Percentiles rank a stretch among this genome's conserved stretches.
phyloP scores from a whole-genome alignment of 35 echinoderm and acorn worm genomes.

The Holothuria glaberrima region DNA sequence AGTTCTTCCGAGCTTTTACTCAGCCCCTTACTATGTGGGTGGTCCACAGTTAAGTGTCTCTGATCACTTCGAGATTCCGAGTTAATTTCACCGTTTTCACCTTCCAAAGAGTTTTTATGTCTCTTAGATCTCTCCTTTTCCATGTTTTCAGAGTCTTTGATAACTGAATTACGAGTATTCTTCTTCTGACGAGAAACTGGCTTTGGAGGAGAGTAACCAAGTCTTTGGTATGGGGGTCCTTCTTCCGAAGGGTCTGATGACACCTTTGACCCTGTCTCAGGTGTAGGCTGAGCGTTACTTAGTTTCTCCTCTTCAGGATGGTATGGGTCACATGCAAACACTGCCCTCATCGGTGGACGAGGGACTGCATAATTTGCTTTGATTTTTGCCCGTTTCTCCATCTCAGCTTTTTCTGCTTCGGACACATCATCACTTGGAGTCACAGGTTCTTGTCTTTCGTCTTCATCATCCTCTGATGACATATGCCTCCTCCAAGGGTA shows the following conservation, averaged over 20 bases:
- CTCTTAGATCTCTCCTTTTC: slow-evolving; percentile 47
- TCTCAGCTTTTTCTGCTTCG: background rate
- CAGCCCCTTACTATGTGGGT: background rate
- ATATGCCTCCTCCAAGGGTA: slow-evolving; percentile 61
- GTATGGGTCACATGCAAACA: slow-evolving; percentile 28
- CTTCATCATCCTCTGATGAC: slow-evolving; percentile 45
- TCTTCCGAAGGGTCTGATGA: background rate
- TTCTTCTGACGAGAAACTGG: slow-evolving; percentile 38
- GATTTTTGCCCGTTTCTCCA: slow-evolving; percentile 28
- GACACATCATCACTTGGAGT: background rate
- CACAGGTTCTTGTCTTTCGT: background rate
- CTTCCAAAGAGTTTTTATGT: slow-evolving; percentile 28
- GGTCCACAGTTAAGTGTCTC: slow-evolving; percentile 1
- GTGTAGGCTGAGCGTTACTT: background rate
- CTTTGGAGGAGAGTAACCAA: slow-evolving; percentile 34
- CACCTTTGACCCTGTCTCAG: too few species aligned
- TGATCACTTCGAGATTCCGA: background rate
- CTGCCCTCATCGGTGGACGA: slow-evolving; percentile 48
- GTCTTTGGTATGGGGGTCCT: slow-evolving; percentile 38
- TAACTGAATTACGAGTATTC: slow-evolving; percentile 34
- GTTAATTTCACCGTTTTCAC: background rate
- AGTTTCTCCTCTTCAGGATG: too few species aligned
- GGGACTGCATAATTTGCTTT: slow-evolving; percentile 68
- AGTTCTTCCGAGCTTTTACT: slow-evolving; percentile 45
- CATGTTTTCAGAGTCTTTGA: slow-evolving; percentile 43